Evolutionary conservation across 2,797 vertebrate species (phyloP).

Genomic region (Dendrocincla fuliginosa): DNA sequence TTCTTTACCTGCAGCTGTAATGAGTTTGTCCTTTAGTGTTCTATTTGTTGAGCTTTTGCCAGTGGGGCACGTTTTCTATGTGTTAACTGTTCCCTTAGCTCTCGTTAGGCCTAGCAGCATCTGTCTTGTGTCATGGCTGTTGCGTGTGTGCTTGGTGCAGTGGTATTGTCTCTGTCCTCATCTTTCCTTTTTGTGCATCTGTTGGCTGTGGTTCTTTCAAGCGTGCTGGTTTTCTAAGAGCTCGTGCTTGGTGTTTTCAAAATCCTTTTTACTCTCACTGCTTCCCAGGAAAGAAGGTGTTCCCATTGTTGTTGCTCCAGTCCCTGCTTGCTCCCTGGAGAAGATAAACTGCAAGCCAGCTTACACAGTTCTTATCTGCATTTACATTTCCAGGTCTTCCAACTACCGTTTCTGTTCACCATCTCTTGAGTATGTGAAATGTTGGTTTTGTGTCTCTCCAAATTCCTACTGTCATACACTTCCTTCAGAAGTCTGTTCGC

Average conservation of each 20-base stretch:
- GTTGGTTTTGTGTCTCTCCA: background rate
- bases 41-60: background rate
- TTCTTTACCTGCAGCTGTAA: background rate
- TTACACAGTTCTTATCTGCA: background rate
- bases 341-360: background rate
- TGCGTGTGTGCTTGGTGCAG: rapidly evolving
- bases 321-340: background rate
- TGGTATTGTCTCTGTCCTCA: background rate
- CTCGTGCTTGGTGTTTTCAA: background rate
- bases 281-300: background rate
- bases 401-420: background rate
- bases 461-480: background rate
- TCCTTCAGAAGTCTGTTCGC: background rate
- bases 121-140: background rate
- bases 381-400: background rate
- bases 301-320: background rate
- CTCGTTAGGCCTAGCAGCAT: background rate
- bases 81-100: background rate
- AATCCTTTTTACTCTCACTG: background rate
- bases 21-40: background rate
- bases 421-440: background rate
- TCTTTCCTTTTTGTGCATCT: background rate
- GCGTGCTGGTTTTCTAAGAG: background rate
- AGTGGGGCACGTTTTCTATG: rapidly evolving
- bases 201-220: background rate